Percentiles rank a stretch among this genome's conserved stretches.
Evolutionary conservation across 1,140 invertebrate species (phyloP).

Genomic region (Calosoma granatense): DNA sequence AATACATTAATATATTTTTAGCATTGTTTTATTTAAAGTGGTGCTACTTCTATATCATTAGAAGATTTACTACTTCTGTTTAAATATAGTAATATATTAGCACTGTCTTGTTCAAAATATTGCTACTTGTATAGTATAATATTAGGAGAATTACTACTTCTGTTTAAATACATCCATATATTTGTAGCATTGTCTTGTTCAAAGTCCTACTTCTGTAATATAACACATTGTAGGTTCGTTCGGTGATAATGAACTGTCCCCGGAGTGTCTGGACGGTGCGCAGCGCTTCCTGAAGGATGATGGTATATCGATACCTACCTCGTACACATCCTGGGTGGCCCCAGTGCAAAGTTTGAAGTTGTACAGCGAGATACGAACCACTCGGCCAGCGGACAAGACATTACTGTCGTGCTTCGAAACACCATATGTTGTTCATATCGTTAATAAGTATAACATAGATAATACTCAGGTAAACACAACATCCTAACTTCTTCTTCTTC

Average conservation of each 20-base stretch:
- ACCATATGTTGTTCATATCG: conserved; percentile 86
- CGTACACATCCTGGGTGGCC: conserved; percentile 84
- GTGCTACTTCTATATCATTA: too few relatives aligned
- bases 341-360: conserved; percentile 75
- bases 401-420: conserved; percentile 50
- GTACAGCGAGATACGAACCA: conserved; percentile 53
- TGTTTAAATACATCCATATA: background rate
- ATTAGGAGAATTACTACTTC: background rate
- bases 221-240: too few relatives aligned
- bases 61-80: too few relatives aligned
- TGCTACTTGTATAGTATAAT: background rate
- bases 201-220: conserved; percentile 20
- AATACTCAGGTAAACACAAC: conserved; percentile 52
- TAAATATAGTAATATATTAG: too few relatives aligned
- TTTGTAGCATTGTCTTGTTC: background rate
- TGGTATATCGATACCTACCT: conserved; percentile 85
- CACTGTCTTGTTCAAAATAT: background rate
- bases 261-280: conserved; percentile 96
- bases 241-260: conserved; percentile 97
- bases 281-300: conserved; percentile 77
- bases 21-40: conserved; percentile 6
- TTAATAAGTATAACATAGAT: conserved; percentile 80
- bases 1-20: conserved; percentile 12
- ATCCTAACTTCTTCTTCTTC: too few relatives aligned
- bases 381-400: conserved; percentile 26